These are phyloP conservation scores for Penaeus vannamei DNA, from an alignment of 1,140 invertebrate genomes.

Conservation along the genomic window DNA sequence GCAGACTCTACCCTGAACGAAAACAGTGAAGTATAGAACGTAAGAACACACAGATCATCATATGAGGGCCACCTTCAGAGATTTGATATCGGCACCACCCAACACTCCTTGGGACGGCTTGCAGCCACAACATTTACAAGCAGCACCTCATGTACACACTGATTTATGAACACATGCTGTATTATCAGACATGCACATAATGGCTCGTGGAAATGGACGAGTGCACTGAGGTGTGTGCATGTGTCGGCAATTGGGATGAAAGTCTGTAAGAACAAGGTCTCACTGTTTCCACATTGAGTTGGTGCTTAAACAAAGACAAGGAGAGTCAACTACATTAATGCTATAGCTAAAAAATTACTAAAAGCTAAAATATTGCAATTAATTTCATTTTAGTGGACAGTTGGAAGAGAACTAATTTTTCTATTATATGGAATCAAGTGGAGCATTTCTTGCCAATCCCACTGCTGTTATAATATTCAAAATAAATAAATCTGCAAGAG, in stretches of 20 bases:
- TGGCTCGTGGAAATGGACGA: conserved; percentile 56
- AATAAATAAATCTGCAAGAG: conserved; percentile 46
- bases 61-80: not conserved
- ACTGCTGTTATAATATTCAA: conserved; percentile 51
- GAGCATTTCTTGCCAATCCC: conserved; percentile 31
- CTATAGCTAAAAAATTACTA: conserved; percentile 36
- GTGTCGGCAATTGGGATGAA: conserved; percentile 53
- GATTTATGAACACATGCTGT: conserved; percentile 37
- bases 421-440: conserved; percentile 40
- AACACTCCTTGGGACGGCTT: conserved; percentile 56
- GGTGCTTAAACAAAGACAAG: conserved; percentile 21
- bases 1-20: conserved; percentile 40
- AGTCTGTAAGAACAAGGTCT: conserved; percentile 60
- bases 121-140: conserved; percentile 56
- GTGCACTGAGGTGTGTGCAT: conserved; percentile 51
- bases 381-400: conserved; percentile 39
- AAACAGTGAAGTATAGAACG: no score
- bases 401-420: conserved; percentile 10
- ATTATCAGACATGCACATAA: conserved; percentile 53
- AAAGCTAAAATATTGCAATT: conserved; percentile 14
- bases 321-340: conserved; percentile 2
- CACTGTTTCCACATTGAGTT: conserved; percentile 53
- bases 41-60: no score
- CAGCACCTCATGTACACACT: conserved; percentile 49
- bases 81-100: conserved; percentile 48